phyloP scores from a whole-genome alignment of 2,113 vertebrate genomes.

The Petromus typicus region DNA sequence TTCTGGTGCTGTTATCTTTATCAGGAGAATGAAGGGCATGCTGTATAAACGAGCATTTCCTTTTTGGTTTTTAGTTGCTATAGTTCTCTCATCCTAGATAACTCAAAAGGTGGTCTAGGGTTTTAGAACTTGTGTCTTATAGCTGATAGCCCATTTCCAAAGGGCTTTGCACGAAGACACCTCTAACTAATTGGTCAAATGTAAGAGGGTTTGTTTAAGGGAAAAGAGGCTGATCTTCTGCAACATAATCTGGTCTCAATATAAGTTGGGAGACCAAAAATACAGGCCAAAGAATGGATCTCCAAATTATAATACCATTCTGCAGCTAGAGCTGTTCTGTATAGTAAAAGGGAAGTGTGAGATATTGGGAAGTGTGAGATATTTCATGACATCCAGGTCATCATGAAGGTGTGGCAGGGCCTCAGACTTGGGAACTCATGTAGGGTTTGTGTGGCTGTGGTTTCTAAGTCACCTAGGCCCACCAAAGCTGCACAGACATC shows the following conservation, averaged over 20 bases:
- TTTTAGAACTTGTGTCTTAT: neutral
- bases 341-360: neutral
- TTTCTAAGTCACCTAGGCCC: neutral
- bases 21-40: neutral
- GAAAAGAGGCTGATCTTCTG: neutral
- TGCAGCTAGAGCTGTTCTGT: neutral
- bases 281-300: neutral
- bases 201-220: neutral
- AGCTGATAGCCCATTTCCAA: neutral
- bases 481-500: neutral
- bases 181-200: neutral
- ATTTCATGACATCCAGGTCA: neutral
- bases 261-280: neutral
- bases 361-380: neutral
- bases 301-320: neutral
- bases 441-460: neutral
- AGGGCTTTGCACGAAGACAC: neutral
- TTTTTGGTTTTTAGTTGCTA: neutral
- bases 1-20: neutral
- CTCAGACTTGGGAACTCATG: neutral
- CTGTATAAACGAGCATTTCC: neutral
- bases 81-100: neutral
- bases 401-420: neutral
- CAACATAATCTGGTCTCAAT: neutral
- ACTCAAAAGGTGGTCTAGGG: neutral